phyloP scores from a whole-genome alignment of 2,797 vertebrate genomes.

The Synanceia verrucosa region DNA sequence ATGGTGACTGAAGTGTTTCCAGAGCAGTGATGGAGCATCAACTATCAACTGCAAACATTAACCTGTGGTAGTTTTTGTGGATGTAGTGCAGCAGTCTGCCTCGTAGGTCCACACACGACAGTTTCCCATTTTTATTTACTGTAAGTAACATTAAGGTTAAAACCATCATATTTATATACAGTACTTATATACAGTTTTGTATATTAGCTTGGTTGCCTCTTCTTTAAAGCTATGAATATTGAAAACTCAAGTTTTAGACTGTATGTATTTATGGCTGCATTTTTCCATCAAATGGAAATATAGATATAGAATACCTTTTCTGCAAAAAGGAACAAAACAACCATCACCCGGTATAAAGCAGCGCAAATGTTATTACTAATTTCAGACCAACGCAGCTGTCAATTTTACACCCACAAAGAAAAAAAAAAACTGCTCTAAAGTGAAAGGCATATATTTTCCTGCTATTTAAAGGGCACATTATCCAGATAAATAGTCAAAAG shows the following conservation, averaged over 20 bases:
- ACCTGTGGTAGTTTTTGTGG: background rate
- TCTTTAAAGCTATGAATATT: background rate
- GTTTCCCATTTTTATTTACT: background rate
- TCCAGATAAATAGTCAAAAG: background rate
- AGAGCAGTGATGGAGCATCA: constrained; percentile 21
- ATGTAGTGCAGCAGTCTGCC: background rate
- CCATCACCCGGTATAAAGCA: background rate
- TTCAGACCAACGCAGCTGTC: background rate
- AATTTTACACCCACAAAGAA: background rate
- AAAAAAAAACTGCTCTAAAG: no score
- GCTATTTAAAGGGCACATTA: no score
- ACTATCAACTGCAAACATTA: constrained; percentile 14
- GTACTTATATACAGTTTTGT: no score
- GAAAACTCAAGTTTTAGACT: background rate
- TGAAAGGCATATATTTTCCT: no score
- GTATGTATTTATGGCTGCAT: background rate
- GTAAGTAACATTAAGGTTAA: background rate
- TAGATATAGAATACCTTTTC: background rate
- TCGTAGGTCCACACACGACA: background rate
- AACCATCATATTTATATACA: background rate
- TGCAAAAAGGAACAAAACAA: background rate
- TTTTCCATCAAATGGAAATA: background rate
- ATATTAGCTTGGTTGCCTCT: background rate
- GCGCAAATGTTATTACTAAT: background rate
- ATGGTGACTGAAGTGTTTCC: constrained; percentile 9